Base-by-base conservation (phyloP, 2,888 invertebrate genomes). In the Lagria hirta region DNA sequence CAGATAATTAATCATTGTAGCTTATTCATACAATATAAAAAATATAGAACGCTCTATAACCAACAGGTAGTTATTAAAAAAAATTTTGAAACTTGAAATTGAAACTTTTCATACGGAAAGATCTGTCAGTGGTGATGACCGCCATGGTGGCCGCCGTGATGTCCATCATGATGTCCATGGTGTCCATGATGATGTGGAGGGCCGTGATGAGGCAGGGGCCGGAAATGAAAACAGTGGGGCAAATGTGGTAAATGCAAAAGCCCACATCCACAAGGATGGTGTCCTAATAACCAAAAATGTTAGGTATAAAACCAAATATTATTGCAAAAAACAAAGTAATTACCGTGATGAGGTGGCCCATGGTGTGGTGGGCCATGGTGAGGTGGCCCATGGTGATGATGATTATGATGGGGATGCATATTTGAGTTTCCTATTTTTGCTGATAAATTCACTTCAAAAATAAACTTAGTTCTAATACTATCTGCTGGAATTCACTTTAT, bases 221-320 rank as follows among this genome's bases (percentile, higher is more conserved):
- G 27, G n/a, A 13, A 27, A 27, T 27, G 27, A 5, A 6, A 5
- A 14, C 27, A 27, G 27, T 27, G 27, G 3, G 27, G 10, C 10
- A 27, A 27, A 11, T 27, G 27, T 4, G 27, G 27, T n/a, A 27
- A 12, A 27, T 27, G 27, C 4, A 27, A 13, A 6, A 27, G 10
- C 10, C 27, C 27, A 12, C 27, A 27, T 10, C 27, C 27, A 13
- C 32, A n/a, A 32, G 10, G 23, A n/a, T 24, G 24, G n/a, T n/a
- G n/a, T n/a, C n/a, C n/a, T n/a, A n/a, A n/a, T n/a, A n/a, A n/a
- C n/a, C n/a, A n/a, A n/a, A n/a, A n/a, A n/a, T n/a, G n/a, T n/a
- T n/a, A n/a, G n/a, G n/a, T n/a, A n/a, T n/a, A 11, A 24, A 18
- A 18, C 4, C 18, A 18, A 6, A 18, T 18, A 6, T n/a, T 14